Evolutionary conservation across 2,888 invertebrate species (phyloP), one percentile per base, ranked within the genome.

Genomic region (Euplexia lucipara): DNA sequence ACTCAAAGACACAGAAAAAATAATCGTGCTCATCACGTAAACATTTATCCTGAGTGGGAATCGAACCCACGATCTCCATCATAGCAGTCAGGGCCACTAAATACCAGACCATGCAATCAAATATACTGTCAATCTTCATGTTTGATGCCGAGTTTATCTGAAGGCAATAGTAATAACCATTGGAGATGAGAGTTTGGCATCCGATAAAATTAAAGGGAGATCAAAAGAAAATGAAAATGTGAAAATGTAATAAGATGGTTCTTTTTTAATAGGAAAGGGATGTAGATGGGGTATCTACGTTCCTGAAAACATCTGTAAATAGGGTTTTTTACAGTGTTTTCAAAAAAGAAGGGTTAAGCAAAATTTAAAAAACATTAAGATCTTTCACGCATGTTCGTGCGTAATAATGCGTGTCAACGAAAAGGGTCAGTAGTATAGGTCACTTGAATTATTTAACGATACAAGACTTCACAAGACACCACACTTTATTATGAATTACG

Each of bases 281-380:
- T 26, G 26, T 26, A 26, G 26, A 5, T 2, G 26, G 6, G 2
- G 9, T 14, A 8, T n/a, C 10, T 20, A 32, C 48, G 7, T 12
- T 9, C 2, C 4, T 39, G 39, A 18, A 39, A 12, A 8, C 0
- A 20, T 2, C 6, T 7, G 3, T 8, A 14, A 9, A 7, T 0
- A 5, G 1, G 9, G 1, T 8, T 3, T 54, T 16, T 54, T 6
- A 7, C 14, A 7, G 0, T 32, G 16, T 22, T 4, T 16, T 12
- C 12, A 10, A 32, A 20, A 9, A 20, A 35, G 18, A 30, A 2
- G 20, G 26, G 12, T n/a, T 7, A 3, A 39, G 8, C 12, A 9
- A 26, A 34, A 48, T 34, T 62, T 18, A 61, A 61, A 61, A 41
- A 26, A 34, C 41, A 42, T 41, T 26, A 41, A 26, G 59, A 61